Base-by-base conservation (phyloP, 2,888 invertebrate species). In the Caenorhabditis panamensis region DNA sequence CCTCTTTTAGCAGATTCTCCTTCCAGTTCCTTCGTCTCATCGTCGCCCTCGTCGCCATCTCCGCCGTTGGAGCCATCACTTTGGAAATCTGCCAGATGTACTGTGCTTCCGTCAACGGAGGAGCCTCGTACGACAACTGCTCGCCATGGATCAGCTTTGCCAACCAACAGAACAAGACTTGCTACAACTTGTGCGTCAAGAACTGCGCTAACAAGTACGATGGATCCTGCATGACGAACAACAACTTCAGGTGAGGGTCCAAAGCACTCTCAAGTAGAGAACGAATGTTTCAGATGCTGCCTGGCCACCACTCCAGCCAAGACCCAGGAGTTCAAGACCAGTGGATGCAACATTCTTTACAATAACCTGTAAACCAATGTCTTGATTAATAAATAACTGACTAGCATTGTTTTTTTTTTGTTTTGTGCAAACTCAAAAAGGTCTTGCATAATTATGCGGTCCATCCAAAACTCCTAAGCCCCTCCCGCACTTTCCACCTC, bases 261-360 rank as follows among this genome's bases (percentile, higher is more conserved):
- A n/a, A n/a, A n/a, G n/a, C n/a, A n/a, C 9, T 31, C 4, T 31
- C 31, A 31, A 31, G 31, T 31, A 31, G 31, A 31, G 13, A 41
- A 41, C 41, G 13, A 13, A 11, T 51, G 24, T 54, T 54, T 54
- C 54, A 54, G 54, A 54, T 54, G 54, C 54, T 54, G 28, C 28
- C 28, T 54, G 28, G 54, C 54, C n/a, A 54, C 54, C 54, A 54
- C 54, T 28, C 54, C 54, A 24, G 51, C 22, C 51, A 51, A 51
- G 51, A 54, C 26, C 2, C 54, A 54, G 16, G 54, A 54, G n/a
- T 54, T 54, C 54, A 54, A 54, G 28, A 26, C 16, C 1, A 54
- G 54, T n/a, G 54, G 54, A 28, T 54, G 54, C 28, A 54, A 54
- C 28, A 16, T 26, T 28, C 54, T 54, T n/a, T 54, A 54, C 28